Conservation (phyloP, 1,140 invertebrate species). For the Bombus superbus region DNA sequence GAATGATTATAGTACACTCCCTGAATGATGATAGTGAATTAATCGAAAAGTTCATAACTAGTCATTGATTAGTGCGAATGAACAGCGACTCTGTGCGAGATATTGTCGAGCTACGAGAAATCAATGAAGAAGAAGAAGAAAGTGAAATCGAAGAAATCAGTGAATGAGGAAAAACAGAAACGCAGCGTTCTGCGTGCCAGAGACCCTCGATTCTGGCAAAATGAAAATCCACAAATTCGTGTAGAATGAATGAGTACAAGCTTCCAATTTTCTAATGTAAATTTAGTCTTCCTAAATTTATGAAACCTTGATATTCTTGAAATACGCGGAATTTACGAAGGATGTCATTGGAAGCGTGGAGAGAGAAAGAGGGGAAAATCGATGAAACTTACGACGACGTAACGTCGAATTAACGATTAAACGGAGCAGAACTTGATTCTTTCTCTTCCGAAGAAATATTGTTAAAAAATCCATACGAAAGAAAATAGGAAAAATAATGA, state of each 20-base stretch:
- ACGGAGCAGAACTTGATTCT: background rate
- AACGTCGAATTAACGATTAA: background rate
- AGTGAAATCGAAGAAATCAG: background rate
- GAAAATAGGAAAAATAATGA: too few relatives aligned
- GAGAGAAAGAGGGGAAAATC: conserved; percentile 6
- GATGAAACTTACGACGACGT: background rate
- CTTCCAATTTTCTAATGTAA: conserved; percentile 18
- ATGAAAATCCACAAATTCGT: background rate
- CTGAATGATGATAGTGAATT: background rate
- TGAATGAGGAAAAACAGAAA: background rate
- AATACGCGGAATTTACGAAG: conserved; percentile 7
- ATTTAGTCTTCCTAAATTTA: conserved; percentile 42
- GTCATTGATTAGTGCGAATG: background rate
- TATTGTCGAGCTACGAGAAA: background rate
- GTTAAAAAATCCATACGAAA: background rate
- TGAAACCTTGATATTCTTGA: conserved; percentile 39
- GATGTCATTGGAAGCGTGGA: conserved; percentile 2
- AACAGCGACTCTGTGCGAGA: background rate
- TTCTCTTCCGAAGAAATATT: background rate
- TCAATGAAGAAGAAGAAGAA: background rate
- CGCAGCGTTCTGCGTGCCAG: background rate
- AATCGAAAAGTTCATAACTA: background rate
- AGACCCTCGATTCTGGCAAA: background rate
- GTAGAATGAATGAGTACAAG: background rate
- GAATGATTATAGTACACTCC: background rate